Evolutionary conservation across 2,797 vertebrate species (phyloP), one percentile per base, ranked within the genome.

Genomic region (Lindbergichthys nudifrons): DNA sequence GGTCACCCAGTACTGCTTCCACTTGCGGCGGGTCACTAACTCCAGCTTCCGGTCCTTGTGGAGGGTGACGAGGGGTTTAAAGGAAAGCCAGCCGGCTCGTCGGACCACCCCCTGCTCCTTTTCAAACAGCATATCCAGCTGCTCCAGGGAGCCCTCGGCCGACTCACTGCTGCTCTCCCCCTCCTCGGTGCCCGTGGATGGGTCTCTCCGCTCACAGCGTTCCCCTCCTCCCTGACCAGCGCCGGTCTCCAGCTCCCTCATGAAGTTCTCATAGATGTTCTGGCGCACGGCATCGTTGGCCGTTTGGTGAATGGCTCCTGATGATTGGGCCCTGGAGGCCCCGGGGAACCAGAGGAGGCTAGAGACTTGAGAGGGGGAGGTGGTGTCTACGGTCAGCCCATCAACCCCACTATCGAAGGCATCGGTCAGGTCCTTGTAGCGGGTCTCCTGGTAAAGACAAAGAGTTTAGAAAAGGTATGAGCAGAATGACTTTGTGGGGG

Each of bases 221-320:
- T 89, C 70, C n/a, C 36, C 83, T 42, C 75, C 81, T 3, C 92
- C 80, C 52, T 90, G 92, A 2, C 94, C 92, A 10, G 93, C 92
- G 65, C 95, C 96, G 39, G 92, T 94, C 75, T 98, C 97, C 85
- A 98, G 80, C 90, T 98, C 97, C 1, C 96, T 89, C 97, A 99
- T 98, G 90, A 98, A 99, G 82, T 98, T 98, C 86, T 98, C 96
- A 0, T 98, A 98, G 81, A 98, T 98, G 86, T 97, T 97, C 91
- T 97, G 96, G 7, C 94, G 96, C 32, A 98, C 76, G 12, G 92
- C 93, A 12, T 97, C 96, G 0, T 89, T 95, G 64, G 91, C 80
- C 0, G 87, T 74, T 86, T 96, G 95, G 88, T 95, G 95, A n/a
- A 97, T 89, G 0, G 93, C 95, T 0, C 93, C 96, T 11, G 96